phyloP scores from a whole-genome alignment of 2,113 vertebrate genomes.

The Saccopteryx bilineata region DNA sequence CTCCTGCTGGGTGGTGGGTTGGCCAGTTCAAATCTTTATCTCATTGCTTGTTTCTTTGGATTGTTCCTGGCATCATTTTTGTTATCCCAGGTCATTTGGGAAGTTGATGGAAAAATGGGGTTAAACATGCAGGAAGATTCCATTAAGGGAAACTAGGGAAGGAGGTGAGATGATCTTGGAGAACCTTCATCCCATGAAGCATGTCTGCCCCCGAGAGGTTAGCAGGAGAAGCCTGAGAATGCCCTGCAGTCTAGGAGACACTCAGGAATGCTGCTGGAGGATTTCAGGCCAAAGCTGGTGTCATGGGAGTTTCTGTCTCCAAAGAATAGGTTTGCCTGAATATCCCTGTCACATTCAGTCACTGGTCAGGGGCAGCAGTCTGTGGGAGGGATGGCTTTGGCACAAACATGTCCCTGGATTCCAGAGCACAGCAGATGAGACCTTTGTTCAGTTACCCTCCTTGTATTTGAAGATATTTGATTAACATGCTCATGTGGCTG shows the following conservation, averaged over 20 bases:
- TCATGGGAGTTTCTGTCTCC: neutral
- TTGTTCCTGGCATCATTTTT: neutral
- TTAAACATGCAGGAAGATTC: neutral
- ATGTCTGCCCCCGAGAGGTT: neutral
- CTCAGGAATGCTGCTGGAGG: neutral
- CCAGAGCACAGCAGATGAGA: neutral
- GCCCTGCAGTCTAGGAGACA: neutral
- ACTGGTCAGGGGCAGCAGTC: neutral
- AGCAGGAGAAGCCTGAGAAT: neutral
- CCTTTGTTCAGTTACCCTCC: neutral
- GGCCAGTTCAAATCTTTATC: neutral
- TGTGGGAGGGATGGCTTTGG: neutral
- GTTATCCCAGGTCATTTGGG: neutral
- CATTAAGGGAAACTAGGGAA: neutral
- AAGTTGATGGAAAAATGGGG: neutral
- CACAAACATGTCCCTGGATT: neutral
- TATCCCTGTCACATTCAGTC: neutral
- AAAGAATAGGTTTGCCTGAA: neutral
- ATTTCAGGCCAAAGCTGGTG: neutral
- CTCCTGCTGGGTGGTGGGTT: neutral
- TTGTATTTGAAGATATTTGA: neutral
- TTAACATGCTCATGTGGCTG: neutral
- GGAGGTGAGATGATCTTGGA: no score
- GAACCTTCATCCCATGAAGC: neutral
- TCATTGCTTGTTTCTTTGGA: neutral